Evolutionary conservation across 2,888 invertebrate species (phyloP).

Genomic region (Tiliacea citrago): DNA sequence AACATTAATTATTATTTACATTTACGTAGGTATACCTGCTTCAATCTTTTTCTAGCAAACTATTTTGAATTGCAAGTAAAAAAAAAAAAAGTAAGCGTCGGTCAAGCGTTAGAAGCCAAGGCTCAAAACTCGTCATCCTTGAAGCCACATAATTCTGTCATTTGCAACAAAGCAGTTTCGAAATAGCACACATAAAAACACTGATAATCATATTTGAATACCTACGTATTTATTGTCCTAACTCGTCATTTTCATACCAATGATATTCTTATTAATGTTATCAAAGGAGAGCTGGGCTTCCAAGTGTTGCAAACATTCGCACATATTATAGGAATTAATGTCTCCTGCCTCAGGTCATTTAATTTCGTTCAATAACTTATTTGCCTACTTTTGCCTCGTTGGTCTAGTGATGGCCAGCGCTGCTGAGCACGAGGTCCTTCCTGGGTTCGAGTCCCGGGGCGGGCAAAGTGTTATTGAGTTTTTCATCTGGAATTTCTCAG

Average conservation of each 20-base stretch:
- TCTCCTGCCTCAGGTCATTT: background rate
- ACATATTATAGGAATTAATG: background rate
- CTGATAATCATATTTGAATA: constrained; percentile 41
- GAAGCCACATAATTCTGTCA: constrained; percentile 22
- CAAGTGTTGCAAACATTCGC: constrained; percentile 9
- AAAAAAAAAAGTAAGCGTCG: constrained; percentile 4
- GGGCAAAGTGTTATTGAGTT: background rate
- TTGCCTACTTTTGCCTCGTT: constrained; percentile 16
- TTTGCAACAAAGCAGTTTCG: constrained; percentile 28
- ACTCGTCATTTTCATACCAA: constrained; percentile 50
- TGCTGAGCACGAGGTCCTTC: background rate
- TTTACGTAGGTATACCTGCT: too few relatives aligned
- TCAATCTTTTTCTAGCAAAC: too few relatives aligned
- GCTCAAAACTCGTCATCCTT: constrained; percentile 39
- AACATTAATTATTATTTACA: background rate
- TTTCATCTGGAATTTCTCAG: background rate
- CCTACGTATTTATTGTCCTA: constrained; percentile 30
- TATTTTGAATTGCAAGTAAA: background rate
- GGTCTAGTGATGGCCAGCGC: background rate
- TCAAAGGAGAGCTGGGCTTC: constrained; percentile 17
- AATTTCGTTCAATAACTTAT: background rate
- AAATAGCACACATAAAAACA: constrained; percentile 32
- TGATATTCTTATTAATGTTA: constrained; percentile 45
- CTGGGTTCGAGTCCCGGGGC: background rate
- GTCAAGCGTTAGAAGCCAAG: constrained; percentile 20